These are phyloP conservation scores for Pomacea maculata DNA, from an alignment of 1,140 invertebrate genomes.

Conservation along the genomic window DNA sequence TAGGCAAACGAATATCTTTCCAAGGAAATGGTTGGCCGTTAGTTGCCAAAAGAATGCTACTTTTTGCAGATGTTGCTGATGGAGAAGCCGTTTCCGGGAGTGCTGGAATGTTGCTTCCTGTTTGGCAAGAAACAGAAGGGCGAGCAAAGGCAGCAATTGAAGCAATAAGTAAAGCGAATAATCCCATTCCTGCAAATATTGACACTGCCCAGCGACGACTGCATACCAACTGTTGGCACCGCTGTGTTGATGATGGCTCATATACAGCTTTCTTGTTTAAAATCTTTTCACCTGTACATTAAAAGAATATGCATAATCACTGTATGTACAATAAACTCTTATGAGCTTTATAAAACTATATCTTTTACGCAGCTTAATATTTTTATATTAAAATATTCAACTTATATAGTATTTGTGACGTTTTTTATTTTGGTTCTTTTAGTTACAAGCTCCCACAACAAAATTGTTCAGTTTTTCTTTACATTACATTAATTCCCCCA, in stretches of 20 bases:
- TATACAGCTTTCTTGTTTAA: conserved; percentile 69
- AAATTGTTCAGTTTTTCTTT: background rate
- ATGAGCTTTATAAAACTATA: background rate
- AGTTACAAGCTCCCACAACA: background rate
- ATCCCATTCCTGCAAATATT: conserved; percentile 80
- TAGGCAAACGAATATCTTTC: conserved; percentile 86
- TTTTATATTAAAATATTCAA: background rate
- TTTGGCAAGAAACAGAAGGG: conserved; percentile 69
- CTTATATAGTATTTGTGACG: no score
- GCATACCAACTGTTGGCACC: conserved; percentile 80
- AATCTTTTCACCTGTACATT: conserved; percentile 74
- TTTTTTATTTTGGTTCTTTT: background rate
- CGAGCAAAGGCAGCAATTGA: conserved; percentile 89
- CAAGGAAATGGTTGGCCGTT: conserved; percentile 85
- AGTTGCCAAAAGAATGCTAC: conserved; percentile 68
- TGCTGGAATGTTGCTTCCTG: conserved; percentile 60
- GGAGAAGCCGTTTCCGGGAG: background rate
- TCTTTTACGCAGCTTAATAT: background rate
- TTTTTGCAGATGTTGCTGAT: background rate
- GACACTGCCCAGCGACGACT: conserved; percentile 84
- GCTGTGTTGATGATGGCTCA: conserved; percentile 79
- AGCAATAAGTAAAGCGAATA: conserved; percentile 82
- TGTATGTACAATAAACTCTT: background rate
- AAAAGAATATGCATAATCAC: conserved; percentile 43
- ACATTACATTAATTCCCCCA: no score